Evolutionary conservation across 2,888 invertebrate species (phyloP), one percentile per base, ranked within the genome.

Genomic region (Aporophyla nigra): DNA sequence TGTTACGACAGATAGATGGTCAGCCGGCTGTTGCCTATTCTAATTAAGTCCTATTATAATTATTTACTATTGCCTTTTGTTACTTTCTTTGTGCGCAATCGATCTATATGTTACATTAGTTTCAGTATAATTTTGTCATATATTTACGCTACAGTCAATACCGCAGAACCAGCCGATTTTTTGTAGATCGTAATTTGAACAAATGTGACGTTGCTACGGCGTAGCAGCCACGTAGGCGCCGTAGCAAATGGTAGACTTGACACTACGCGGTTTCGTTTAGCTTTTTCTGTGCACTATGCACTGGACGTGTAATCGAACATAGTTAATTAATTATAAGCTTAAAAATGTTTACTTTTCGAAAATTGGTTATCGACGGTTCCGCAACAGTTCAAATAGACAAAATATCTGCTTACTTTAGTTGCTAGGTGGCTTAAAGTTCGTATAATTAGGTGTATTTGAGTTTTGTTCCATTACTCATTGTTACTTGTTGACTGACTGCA

Each of bases 401-500:
- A 43, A 27, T n/a, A 14, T 12, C 5, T 40, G 0, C 19, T n/a
- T 21, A 54, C 4, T 40, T 40, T 16, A 27, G 40, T 59, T 19
- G n/a, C 65, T 27, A 33, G 10, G 51, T 5, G 10, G 16, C 9
- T 46, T 7, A 46, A 61, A 40, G 54, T 49, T 76, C 12, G 33
- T 61, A 51, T 33, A 12, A 59, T 61, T 66, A 24, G n/a, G 59
- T 24, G 21, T 53, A 54, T 63, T 74, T 63, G 40, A 76, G 66
- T 76, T 67, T 33, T n/a, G n/a, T 21, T 43, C 49, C 24, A 76
- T 43, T 66, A 54, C 43, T 67, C 16, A 56, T 40, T 33, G 76
- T 27, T n/a, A 27, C n/a, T 54, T 62, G 46, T 61, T 51, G 46
- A 54, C 61, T 40, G 49, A 68, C 61, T 68, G 76, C 54, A 76